Conservation (phyloP, 2,797 vertebrate species). For the Astyanax mexicanus region DNA sequence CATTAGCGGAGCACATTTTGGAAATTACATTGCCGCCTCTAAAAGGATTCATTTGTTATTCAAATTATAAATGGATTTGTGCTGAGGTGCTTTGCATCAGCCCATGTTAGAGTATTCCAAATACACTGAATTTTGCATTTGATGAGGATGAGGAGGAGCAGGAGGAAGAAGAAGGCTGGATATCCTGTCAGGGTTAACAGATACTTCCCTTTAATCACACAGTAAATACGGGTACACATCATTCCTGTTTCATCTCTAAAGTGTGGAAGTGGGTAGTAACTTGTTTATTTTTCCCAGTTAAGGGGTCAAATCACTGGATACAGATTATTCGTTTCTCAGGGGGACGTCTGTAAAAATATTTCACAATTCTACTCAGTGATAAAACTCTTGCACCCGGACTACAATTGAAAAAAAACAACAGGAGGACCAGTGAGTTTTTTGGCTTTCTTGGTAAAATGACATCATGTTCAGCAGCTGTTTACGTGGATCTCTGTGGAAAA, state of each 20-base stretch:
- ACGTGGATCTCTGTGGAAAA: too few species aligned
- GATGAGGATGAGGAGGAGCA: background rate
- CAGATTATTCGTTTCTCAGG: too few species aligned
- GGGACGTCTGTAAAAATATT: too few species aligned
- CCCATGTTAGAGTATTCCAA: background rate
- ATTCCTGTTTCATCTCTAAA: too few species aligned
- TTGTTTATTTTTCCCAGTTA: background rate
- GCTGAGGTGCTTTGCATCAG: conserved; percentile 52
- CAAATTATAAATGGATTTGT: conserved; percentile 65
- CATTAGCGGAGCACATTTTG: background rate
- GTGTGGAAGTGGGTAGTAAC: too few species aligned
- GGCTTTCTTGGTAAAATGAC: too few species aligned
- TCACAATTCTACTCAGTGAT: too few species aligned
- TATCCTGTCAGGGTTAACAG: background rate
- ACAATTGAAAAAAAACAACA: too few species aligned
- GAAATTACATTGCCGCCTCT: conserved; percentile 60
- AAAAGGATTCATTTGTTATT: conserved; percentile 75
- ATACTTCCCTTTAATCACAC: background rate
- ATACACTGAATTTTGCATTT: background rate
- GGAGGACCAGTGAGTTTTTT: too few species aligned
- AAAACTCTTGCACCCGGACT: too few species aligned
- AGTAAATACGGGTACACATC: background rate
- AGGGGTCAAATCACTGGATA: too few species aligned
- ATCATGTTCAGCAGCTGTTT: too few species aligned
- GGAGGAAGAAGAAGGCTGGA: background rate